phyloP scores from a whole-genome alignment of 2,113 vertebrate species.

The Bostrychus sinensis region DNA sequence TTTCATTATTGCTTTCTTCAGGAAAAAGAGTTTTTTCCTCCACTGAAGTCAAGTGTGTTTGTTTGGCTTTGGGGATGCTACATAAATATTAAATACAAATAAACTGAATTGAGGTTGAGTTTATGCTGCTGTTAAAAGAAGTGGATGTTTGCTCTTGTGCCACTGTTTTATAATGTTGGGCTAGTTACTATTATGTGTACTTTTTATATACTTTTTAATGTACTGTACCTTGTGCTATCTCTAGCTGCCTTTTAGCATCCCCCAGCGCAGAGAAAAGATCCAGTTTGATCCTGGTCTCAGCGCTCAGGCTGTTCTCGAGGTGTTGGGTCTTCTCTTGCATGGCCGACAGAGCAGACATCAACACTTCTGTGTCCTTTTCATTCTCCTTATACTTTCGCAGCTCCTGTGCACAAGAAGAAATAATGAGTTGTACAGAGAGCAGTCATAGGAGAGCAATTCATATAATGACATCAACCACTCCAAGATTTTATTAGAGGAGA shows the following conservation, averaged over 20 bases:
- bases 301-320: constrained; percentile 98
- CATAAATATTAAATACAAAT: too few species aligned
- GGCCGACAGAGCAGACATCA: constrained; percentile 97
- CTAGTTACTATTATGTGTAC: background rate
- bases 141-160: background rate
- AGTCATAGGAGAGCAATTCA: background rate
- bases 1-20: too few species aligned
- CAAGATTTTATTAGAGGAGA: background rate
- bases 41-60: too few species aligned
- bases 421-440: background rate
- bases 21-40: too few species aligned
- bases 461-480: constrained; percentile 7
- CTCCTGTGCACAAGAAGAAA: constrained; percentile 77
- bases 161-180: background rate
- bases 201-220: too few species aligned
- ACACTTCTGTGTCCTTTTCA: constrained; percentile 96
- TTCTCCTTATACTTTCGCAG: constrained; percentile 96
- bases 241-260: constrained; percentile 96
- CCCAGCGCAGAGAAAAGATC: constrained; percentile 97
- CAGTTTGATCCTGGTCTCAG: constrained; percentile 97
- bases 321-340: constrained; percentile 99
- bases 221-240: constrained; percentile 93
- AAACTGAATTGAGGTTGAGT: too few species aligned
- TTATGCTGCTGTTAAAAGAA: too few species aligned
- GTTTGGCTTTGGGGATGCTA: too few species aligned